Percentiles rank a stretch among this genome's conserved stretches.
Evolutionary conservation across 2,797 vertebrate species (phyloP).

Genomic region (Sebastes cheni): DNA sequence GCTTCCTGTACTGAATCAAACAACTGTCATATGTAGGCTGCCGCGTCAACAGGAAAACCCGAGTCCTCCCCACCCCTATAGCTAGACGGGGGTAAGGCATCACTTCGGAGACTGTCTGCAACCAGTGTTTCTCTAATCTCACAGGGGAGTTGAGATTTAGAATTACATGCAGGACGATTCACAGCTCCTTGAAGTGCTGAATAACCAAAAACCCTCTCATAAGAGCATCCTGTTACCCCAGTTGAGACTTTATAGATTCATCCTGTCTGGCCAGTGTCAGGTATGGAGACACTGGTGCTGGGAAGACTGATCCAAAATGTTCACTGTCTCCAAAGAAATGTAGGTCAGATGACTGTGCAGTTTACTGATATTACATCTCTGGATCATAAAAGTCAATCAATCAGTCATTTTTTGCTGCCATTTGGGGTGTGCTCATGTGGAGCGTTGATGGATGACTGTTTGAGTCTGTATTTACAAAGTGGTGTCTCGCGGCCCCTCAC

Average conservation of each 20-base stretch:
- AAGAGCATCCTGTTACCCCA: not conserved
- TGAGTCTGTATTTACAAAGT: not conserved
- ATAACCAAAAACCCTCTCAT: not conserved
- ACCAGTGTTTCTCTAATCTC: slow-evolving; percentile 18
- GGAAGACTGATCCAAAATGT: not conserved
- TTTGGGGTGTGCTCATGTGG: not conserved
- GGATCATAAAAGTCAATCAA: not conserved
- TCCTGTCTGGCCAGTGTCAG: not conserved
- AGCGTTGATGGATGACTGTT: not conserved
- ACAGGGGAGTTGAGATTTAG: not conserved
- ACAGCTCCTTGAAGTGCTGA: not conserved
- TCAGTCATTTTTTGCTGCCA: not conserved
- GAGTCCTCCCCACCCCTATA: not conserved
- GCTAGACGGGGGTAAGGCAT: not conserved
- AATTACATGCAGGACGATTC: not conserved
- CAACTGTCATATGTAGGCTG: slow-evolving; percentile 31
- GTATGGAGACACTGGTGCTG: not conserved
- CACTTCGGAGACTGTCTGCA: not conserved
- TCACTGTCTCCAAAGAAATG: not conserved
- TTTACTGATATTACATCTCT: not conserved
- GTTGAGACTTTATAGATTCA: not conserved
- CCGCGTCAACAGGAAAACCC: slow-evolving; percentile 13
- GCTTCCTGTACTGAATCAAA: slow-evolving; percentile 52
- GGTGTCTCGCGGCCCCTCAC: not conserved
- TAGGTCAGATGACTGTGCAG: not conserved